Evolutionary conservation across 2,888 invertebrate species (phyloP), one percentile per base, ranked within the genome.

Genomic region (Spodoptera picta): DNA sequence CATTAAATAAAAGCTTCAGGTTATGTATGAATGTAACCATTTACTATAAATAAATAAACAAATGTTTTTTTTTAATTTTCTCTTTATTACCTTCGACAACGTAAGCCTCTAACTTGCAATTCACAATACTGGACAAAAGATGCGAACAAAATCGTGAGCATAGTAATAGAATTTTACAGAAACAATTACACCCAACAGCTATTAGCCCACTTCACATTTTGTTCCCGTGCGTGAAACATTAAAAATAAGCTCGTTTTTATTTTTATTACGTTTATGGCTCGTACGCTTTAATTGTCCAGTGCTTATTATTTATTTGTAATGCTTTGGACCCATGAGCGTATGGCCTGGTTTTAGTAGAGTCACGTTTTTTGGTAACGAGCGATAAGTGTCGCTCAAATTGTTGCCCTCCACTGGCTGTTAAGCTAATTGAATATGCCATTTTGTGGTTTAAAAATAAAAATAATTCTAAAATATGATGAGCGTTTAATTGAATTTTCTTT

Each of bases 221-320:
- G 57, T 56, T 57, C 42, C 64, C 51, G 57, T 60, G 70, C 46
- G 65, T 65, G 41, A 46, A 55, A 64, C 80, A 77, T 80, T 81
- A 79, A 78, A 81, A 76, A 69, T 71, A 76, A 78, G 51, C 67
- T 46, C 62, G 65, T 66, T 70, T 81, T 80, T 76, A 79, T 79
- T 77, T 73, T 80, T 65, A 80, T 75, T 74, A 52, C 72, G 56
- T 71, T 70, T 69, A 77, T 77, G 65, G 54, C 64, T 14, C 57
- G 58, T 65, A 69, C 60, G 60, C 65, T 67, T 68, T 67, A 60
- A 66, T 48, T 52, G 64, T 64, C 48, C 49, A 9, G 58, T 65
- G 51, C 50, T 64, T 74, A 69, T 66, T 76, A 79, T 79, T 77
- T 73, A 69, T 77, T 68, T 63, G 23, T 36, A 49, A 49, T 45